Conservation (phyloP, 2,113 vertebrate species). For the Gallinago paraguaiae region DNA sequence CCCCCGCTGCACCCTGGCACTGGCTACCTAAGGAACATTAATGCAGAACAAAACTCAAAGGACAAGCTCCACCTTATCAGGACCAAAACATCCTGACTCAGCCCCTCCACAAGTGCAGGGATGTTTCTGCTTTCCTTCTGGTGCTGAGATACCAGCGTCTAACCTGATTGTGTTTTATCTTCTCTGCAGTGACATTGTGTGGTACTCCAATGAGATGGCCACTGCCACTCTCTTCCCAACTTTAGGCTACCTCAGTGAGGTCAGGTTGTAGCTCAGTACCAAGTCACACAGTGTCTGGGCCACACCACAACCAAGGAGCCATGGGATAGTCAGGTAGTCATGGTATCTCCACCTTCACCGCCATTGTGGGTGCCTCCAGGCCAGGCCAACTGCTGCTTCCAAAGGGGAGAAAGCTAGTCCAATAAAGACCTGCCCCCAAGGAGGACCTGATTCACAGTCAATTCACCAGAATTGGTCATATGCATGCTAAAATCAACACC, state of each 20-base stretch:
- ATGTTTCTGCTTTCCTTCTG: neutral
- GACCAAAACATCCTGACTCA: neutral
- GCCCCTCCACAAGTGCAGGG: neutral
- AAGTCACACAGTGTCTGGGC: neutral
- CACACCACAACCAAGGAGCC: accelerated
- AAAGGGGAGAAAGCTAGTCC: neutral
- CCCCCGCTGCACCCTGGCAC: neutral
- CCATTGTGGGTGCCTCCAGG: neutral
- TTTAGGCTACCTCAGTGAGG: neutral
- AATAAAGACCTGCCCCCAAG: neutral
- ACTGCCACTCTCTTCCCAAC: neutral
- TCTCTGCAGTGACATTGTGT: neutral
- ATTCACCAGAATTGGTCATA: neutral
- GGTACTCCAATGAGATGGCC: neutral
- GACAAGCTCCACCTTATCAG: neutral
- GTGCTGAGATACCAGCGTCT: neutral
- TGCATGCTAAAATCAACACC: neutral
- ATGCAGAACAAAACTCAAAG: neutral
- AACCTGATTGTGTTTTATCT: neutral
- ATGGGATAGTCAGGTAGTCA: neutral
- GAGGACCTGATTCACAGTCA: neutral
- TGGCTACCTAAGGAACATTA: neutral
- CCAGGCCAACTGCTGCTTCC: neutral
- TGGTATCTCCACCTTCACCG: neutral
- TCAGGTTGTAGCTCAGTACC: neutral